Base-by-base conservation (phyloP, 2,113 vertebrate genomes). In the Malurus alboscapulatus region DNA sequence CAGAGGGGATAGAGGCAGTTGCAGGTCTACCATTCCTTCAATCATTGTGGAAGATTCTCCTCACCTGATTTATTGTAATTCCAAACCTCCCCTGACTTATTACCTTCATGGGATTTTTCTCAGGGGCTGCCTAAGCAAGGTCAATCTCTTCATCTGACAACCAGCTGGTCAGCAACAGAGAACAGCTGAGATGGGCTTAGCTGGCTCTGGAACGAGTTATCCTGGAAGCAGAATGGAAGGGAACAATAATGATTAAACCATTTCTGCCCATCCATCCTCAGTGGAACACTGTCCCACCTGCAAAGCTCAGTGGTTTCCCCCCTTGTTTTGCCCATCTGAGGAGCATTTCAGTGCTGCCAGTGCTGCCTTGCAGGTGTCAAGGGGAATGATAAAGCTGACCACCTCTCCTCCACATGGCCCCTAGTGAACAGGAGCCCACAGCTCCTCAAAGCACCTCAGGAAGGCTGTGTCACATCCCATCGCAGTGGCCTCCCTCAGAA, bases 11-110 rank as follows among this genome's bases (percentile, higher is more conserved):
- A 86, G 38, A 50, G 2, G 8, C 12, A 40, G 19, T 36, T 71
- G 44, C 27, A 17, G 44, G 77, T 47, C 44, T 80, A 38, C 48
- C 40, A 8, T 74, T 76, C 51, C 53, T 65, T 81, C 73, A 86
- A 2, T 57, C 26, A 17, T 6, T 0, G 0, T 55, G 9, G n/a
- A 83, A 67, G 14, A 27, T 38, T 83, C 59, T 42, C 17, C 27
- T 88, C 57, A 32, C 12, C 25, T 48, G 58, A 71, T 90, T 84
- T 67, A 76, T 9, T 51, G 29, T 27, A 21, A 18, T 84, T 77
- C 36, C 21, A 67, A 84, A 58, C 17, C 26, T 59, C 55, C 21
- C 44, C 71, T 80, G 75, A 86, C 30, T 81, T 78, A 58, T 36
- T 93, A 58, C 20, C 9, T 89, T 59, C 48, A 48, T 25, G 36